Conservation (phyloP, 2,113 vertebrate species). For the Bettongia penicillata region DNA sequence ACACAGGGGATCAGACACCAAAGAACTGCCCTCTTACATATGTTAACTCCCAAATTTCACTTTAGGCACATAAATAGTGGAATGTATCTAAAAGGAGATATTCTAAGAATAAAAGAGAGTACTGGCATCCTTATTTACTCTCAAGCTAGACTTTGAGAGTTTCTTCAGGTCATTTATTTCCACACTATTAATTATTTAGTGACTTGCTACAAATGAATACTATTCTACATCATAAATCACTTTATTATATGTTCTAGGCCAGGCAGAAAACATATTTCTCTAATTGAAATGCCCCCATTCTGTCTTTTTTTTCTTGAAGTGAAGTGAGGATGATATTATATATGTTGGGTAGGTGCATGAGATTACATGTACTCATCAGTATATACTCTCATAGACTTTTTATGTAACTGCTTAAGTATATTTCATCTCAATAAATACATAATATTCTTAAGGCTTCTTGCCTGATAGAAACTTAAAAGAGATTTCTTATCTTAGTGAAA, state of each 20-base stretch:
- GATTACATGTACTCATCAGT: neutral
- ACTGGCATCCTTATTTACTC: neutral
- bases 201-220: neutral
- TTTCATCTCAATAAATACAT: slow-evolving; percentile 46
- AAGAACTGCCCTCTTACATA: slow-evolving; percentile 39
- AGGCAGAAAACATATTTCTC: neutral
- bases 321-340: neutral
- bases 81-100: neutral
- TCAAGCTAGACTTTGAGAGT: slow-evolving; percentile 19
- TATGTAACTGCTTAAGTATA: slow-evolving; percentile 43
- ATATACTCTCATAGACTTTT: slow-evolving; percentile 15
- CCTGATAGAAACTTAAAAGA: slow-evolving; percentile 5
- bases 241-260: slow-evolving; percentile 17
- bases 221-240: slow-evolving; percentile 23
- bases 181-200: slow-evolving; percentile 39
- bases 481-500: neutral
- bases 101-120: neutral
- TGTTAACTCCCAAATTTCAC: neutral
- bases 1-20: neutral
- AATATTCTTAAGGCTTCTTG: slow-evolving; percentile 35
- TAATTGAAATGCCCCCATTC: neutral
- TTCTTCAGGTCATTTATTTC: neutral
- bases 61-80: neutral
- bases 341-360: neutral
- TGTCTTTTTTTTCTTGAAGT: neutral